Conservation (phyloP, 2,888 invertebrate genomes). For the Philereme transversata region DNA sequence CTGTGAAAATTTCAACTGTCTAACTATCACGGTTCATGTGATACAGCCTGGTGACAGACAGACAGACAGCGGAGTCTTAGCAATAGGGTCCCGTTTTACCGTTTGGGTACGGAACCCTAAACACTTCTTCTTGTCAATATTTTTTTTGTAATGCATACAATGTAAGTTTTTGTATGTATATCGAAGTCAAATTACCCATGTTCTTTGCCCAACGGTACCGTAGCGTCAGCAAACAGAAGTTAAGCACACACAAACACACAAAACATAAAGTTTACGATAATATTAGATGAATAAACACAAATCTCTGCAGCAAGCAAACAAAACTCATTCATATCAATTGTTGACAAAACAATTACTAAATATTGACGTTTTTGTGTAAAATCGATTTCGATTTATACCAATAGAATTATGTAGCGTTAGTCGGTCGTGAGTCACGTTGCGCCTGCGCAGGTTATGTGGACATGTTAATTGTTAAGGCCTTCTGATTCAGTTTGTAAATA, state of each 20-base stretch:
- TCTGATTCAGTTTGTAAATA: conserved; percentile 30
- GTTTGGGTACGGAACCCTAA: background rate
- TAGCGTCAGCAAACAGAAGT: conserved; percentile 25
- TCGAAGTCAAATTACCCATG: conserved; percentile 13
- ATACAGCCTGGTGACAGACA: too few relatives aligned
- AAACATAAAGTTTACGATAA: conserved; percentile 19
- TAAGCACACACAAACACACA: conserved; percentile 19
- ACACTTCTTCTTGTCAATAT: too few relatives aligned
- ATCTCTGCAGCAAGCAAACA: conserved; percentile 33
- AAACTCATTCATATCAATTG: conserved; percentile 36
- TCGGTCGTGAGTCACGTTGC: conserved; percentile 64
- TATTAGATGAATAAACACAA: conserved; percentile 35
- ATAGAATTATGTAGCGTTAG: conserved; percentile 26
- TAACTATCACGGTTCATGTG: too few relatives aligned
- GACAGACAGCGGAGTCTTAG: too few relatives aligned
- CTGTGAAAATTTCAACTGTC: too few relatives aligned
- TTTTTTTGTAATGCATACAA: background rate
- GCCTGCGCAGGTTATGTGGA: conserved; percentile 49
- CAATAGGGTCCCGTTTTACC: too few relatives aligned
- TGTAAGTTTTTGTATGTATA: background rate
- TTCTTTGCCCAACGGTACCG: conserved; percentile 18
- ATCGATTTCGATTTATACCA: conserved; percentile 47
- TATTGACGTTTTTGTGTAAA: conserved; percentile 47
- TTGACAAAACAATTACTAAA: conserved; percentile 50
- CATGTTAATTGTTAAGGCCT: conserved; percentile 64